Base-by-base conservation (phyloP, 2,797 vertebrate genomes). In the Notoglanidium macrostoma region DNA sequence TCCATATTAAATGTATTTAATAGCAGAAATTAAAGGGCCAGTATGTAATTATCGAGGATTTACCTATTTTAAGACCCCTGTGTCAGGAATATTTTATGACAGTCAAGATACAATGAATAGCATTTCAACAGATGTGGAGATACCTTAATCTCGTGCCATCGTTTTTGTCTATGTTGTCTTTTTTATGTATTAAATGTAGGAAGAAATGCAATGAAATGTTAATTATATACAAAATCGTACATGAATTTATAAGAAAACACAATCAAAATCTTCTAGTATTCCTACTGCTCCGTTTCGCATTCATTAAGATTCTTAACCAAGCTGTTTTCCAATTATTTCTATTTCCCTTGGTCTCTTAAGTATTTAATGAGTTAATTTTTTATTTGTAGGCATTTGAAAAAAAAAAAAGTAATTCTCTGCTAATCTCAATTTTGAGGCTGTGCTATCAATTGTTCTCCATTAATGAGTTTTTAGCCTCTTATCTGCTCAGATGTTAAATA, bases 401-500 rank as follows among this genome's bases (percentile, higher is more conserved):
- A 35, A 55, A 77, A 54, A 55, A 51, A 73, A 74, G n/a, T 6
- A 77, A 40, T 59, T 59, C 54, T 79, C 21, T 80, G 11, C 23
- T 80, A 26, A 61, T 26, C 55, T 79, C 54, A 40, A 46, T 46
- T 81, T 63, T 26, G 14, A 63, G 7, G 35, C 23, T 67, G 44
- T 65, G 15, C 32, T 82, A 8, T 67, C 61, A 51, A 29, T 51
- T 65, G 80, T 19, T 82, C 67, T 32, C 12, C 44, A 51, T 29
- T 46, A 81, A 63, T 65, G 59, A 6, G 0, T 44, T 63, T 78
- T 44, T n/a, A 46, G 9, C 35, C 7, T n/a, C 14, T 29, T 3
- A 46, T n/a, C 57, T 81, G 57, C 55, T 63, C 57, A 63, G 23
- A 63, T 26, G 23, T 46, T 49, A 81, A 80, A 80, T 44, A 81